phyloP scores from a whole-genome alignment of 2,888 invertebrate species.

The Acanthoscelides obtectus region DNA sequence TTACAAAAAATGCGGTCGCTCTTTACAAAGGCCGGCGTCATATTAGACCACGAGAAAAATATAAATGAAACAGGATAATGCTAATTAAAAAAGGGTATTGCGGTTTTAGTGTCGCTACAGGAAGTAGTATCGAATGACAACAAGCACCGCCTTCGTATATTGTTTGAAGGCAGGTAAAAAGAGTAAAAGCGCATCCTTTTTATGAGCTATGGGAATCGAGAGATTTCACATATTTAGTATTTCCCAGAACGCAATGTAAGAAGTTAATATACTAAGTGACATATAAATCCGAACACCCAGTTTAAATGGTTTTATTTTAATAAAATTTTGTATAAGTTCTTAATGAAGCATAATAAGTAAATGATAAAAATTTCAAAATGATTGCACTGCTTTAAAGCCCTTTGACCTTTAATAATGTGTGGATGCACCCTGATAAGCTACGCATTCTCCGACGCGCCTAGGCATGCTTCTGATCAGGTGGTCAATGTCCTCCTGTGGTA shows the following conservation, averaged over 20 bases:
- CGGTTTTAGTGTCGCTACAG: background rate
- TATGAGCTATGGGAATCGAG: background rate
- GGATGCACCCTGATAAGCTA: too few species aligned
- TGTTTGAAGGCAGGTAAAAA: background rate
- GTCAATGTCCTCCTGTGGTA: too few species aligned
- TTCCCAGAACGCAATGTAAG: background rate
- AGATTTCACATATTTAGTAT: background rate
- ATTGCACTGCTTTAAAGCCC: too few species aligned
- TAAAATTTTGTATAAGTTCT: too few species aligned
- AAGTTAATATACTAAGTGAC: too few species aligned
- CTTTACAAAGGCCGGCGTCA: background rate
- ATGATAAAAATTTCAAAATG: too few species aligned
- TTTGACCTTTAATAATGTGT: too few species aligned
- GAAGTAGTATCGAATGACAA: background rate
- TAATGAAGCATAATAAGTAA: too few species aligned
- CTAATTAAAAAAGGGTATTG: background rate
- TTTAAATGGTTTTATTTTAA: too few species aligned
- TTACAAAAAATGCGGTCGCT: background rate
- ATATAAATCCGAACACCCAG: too few species aligned
- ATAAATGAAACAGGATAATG: background rate
- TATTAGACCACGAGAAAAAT: background rate
- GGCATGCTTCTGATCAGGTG: too few species aligned
- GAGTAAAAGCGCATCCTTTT: background rate
- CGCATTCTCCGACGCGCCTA: too few species aligned
- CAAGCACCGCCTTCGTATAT: background rate